These are phyloP conservation scores for Elachura formosa DNA, from an alignment of 2,113 vertebrate species.

Conservation along the genomic window DNA sequence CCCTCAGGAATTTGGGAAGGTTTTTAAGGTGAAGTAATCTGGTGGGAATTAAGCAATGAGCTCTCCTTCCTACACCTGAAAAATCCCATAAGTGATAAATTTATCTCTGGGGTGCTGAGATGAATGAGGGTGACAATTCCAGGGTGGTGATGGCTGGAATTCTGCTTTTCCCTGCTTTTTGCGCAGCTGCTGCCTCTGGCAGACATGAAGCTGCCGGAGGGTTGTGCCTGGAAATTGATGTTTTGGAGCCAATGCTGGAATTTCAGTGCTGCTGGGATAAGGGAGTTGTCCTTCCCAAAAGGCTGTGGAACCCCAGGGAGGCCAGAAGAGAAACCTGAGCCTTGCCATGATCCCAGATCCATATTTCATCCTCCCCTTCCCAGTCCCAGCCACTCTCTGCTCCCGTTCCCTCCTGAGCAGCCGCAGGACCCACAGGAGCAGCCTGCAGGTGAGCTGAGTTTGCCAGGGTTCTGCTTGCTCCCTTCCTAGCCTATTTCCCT, in stretches of 20 bases:
- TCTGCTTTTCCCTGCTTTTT: neutral
- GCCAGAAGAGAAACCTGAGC: neutral
- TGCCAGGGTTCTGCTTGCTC: neutral
- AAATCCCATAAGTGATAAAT: too few species aligned
- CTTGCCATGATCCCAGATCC: neutral
- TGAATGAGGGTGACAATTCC: accelerated
- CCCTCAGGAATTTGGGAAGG: neutral
- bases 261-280: accelerated
- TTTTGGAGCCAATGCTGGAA: neutral
- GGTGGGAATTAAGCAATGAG: neutral
- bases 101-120: neutral
- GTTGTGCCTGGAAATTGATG: neutral
- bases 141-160: neutral
- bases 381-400: accelerated
- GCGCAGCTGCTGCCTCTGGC: neutral
- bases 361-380: neutral
- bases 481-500: accelerated
- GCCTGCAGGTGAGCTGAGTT: neutral
- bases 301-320: neutral
- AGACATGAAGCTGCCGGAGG: accelerated
- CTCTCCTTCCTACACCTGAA: neutral
- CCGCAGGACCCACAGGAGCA: neutral
- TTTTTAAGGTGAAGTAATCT: neutral
- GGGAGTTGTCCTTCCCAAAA: neutral
- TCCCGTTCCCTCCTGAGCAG: neutral